Evolutionary conservation across 2,113 vertebrate species (phyloP), one percentile per base, ranked within the genome.

Genomic region (Leucoraja erinaceus): DNA sequence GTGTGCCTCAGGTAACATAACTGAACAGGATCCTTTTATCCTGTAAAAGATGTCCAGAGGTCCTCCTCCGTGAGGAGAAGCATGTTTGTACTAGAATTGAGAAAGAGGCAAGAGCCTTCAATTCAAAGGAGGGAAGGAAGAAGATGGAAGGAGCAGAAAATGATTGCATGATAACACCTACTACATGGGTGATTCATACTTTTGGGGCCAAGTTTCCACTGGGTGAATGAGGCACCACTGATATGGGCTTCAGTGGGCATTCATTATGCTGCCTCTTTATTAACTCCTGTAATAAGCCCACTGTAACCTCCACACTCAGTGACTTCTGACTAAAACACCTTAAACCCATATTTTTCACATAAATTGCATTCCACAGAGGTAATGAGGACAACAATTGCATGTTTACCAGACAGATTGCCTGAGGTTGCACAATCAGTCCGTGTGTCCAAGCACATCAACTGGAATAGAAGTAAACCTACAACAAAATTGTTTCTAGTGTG

Each of bases 1-100:
- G 38, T 68, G 31, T 90, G 88, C 88, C 66, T 90, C 88, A 38
- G 88, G 88, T 33, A 38, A 90, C 33, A 70, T 4, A 90, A 90
- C 66, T 70, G 88, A 70, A 68, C 33, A 68, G n/a, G 61, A 90
- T 70, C 63, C 88, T 90, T 70, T 63, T 90, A n/a, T n/a, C n/a
- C n/a, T 10, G 66, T 47, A 38, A 68, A 38, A 90, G n/a, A 9
- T 6, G 81, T 11, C 25, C 8, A 28, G 14, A 84, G 63, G 81
- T 59, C 16, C 38, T 54, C 14, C 4, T 14, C 78, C 61, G 81
- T 61, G 56, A 31, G 56, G 81, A 28, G 28, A 54, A 86, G 81
- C 10, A n/a, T 61, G 25, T 59, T 56, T 59, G 81, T 12, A 12
- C 14, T 61, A 11, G 28, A 86, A 11, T n/a, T 56, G 10, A 11